These are phyloP conservation scores for Drosophila mercatorum DNA, from an alignment of 2,888 invertebrate species.

Conservation along the genomic window DNA sequence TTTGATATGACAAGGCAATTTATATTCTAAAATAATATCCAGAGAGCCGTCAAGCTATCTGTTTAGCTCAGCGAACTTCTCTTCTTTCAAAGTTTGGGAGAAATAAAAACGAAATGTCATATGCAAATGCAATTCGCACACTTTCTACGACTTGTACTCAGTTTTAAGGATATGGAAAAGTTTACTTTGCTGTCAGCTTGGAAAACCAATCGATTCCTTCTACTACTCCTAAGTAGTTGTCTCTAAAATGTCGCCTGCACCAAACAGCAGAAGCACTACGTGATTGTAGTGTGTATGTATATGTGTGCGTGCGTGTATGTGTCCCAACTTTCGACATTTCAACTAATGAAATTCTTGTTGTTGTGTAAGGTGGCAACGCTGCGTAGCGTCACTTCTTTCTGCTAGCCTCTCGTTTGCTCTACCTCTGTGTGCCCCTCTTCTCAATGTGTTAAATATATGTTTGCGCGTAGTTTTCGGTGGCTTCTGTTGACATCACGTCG, in stretches of 20 bases:
- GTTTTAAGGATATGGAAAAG: constrained; percentile 23
- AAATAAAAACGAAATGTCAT: constrained; percentile 35
- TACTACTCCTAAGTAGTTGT: constrained; percentile 13
- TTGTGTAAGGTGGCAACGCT: constrained; percentile 11
- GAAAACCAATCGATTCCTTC: constrained; percentile 43
- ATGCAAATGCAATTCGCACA: constrained; percentile 63
- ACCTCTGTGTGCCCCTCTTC: not conserved
- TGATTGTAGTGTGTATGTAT: constrained; percentile 20
- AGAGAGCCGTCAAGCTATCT: not conserved
- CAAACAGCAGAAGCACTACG: constrained; percentile 8
- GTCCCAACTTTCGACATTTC: constrained; percentile 68
- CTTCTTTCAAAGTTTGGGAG: not conserved
- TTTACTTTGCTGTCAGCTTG: constrained; percentile 27
- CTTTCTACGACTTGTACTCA: constrained; percentile 17
- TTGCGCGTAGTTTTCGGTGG: constrained; percentile 34
- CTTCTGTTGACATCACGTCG: constrained; percentile 75
- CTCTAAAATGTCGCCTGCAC: constrained; percentile 25
- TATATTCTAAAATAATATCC: not conserved
- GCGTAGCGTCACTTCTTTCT: constrained; percentile 5
- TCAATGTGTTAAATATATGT: constrained; percentile 18
- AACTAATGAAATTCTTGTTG: constrained; percentile 66
- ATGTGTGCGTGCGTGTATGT: constrained; percentile 20
- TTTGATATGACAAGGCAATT: not conserved
- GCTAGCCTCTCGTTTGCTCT: not conserved
- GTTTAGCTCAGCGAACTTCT: not conserved